Evolutionary conservation across 2,113 vertebrate species (phyloP), one percentile per base, ranked within the genome.

Genomic region (Chloroceryle aenea): DNA sequence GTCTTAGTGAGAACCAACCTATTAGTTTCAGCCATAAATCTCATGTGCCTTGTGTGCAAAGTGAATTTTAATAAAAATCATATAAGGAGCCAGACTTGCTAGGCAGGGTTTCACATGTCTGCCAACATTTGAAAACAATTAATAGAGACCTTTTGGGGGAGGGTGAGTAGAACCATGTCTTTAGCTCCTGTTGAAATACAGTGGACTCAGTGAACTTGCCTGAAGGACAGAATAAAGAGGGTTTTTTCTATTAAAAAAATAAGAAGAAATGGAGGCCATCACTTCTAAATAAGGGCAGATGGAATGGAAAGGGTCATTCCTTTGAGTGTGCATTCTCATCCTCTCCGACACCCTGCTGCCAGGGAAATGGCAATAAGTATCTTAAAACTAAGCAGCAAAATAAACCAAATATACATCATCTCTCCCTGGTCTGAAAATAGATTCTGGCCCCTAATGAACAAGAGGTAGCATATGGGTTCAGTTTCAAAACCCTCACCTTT

Each of bases 11-110:
- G 97, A 98, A 98, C 97, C 95, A 98, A 97, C 97, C 98, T 97
- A 97, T 98, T 98, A 98, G 97, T 97, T 98, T 96, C 84, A 95
- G 90, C 94, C 95, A 94, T 98, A 98, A 98, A 98, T 98, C 98
- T 98, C 93, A 29, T 89, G 93, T 96, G 95, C 93, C 96, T 92
- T 93, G 95, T 96, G 97, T 97, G 96, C 97, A 98, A 98, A 98
- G 97, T 97, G 96, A 97, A 97, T 98, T 98, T 98, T 98, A 98
- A 98, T 98, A 98, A 98, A 97, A 98, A 98, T 98, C 97, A 96
- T 97, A 97, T 95, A 97, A 80, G 69, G 97, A 97, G 96, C 97
- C 97, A 97, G 97, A 97, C 97, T 93, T 79, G 93, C 94, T 94
- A 92, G 43, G 96, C 96, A 95, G 97, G 93, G 92, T 97, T 98